Evolutionary conservation across 2,888 invertebrate genomes (phyloP), one percentile per base, ranked within the genome.

Genomic region (Druceiella hillmani): DNA sequence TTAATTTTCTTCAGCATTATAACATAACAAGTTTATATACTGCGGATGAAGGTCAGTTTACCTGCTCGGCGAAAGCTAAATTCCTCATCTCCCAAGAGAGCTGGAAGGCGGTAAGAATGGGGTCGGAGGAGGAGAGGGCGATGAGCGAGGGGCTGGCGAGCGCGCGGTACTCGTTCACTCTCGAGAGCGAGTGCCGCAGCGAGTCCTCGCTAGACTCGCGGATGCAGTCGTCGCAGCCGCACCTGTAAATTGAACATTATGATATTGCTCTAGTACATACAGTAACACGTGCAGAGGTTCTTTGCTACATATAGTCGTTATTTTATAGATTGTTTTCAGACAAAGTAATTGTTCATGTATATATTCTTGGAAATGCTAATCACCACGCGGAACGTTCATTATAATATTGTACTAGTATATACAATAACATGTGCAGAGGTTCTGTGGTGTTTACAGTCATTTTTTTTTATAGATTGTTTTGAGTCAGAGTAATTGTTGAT

Each of bases 61-160:
- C 73, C 58, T 89, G 90, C 61, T 93, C 98, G 35, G 94, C 82
- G 53, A 87, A 83, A 3, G 91, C 89, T 48, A 98, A 74, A 53
- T 87, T 83, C 46, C 90, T 75, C 15, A 98, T 69, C 55, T 98
- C 97, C 91, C 93, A 95, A 38, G 93, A 92, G 30, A 97, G 69
- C 59, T 95, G 87, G 59, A 97, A 97, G 10, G 97, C 90, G 0
- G 94, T 94, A 48, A 94, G 71, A 36, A 97, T 79, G 1, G 95
- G 97, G 66, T 97, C 97, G 40, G 80, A 83, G 5, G 92, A 91
- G 17, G 92, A 93, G 20, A 95, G 68, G 1, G 93, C 91, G 48
- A 97, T 95, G 33, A 97, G 78, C 0, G 94, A 94, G 0, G 97
- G 93, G 55, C 91, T 91, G 0, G 94, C 86, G 36, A 97, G 65